These are phyloP conservation scores for Andricus curvator DNA, from an alignment of 2,888 invertebrate genomes.

Conservation along the genomic window DNA sequence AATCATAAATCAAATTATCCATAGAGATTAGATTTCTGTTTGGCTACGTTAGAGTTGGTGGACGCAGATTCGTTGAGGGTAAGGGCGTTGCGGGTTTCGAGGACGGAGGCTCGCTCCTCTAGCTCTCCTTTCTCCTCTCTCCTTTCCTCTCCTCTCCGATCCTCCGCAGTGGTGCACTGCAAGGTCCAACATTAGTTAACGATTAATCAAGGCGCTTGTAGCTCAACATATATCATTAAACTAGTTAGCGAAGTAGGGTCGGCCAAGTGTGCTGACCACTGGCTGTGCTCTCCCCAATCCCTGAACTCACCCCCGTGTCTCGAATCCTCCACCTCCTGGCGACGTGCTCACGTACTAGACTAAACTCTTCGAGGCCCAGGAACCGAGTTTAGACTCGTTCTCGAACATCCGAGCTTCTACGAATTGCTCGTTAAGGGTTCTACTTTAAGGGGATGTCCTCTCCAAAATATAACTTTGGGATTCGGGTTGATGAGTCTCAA, in stretches of 20 bases:
- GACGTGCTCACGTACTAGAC: conserved; percentile 75
- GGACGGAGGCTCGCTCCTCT: conserved; percentile 45
- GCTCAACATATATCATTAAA: conserved; percentile 79
- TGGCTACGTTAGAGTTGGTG: conserved; percentile 64
- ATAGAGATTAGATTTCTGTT: conserved; percentile 76
- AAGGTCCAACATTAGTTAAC: conserved; percentile 79
- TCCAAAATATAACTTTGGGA: conserved; percentile 29
- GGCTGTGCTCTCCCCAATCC: conserved; percentile 69
- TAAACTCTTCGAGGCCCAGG: conserved; percentile 75
- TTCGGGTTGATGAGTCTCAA: conserved; percentile 15
- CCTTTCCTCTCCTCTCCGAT: conserved; percentile 53
- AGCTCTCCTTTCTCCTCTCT: conserved; percentile 50
- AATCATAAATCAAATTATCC: conserved; percentile 76
- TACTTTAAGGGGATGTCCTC: conserved; percentile 39
- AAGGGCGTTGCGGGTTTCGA: conserved; percentile 53
- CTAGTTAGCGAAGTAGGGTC: conserved; percentile 79
- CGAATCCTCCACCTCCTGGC: conserved; percentile 62
- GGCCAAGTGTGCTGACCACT: conserved; percentile 79
- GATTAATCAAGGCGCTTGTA: conserved; percentile 79
- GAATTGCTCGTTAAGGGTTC: conserved; percentile 70
- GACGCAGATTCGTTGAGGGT: conserved; percentile 47
- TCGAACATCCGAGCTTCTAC: conserved; percentile 60
- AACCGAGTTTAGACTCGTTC: conserved; percentile 66
- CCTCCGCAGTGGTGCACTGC: conserved; percentile 71
- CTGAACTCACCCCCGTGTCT: conserved; percentile 63